phyloP scores from a whole-genome alignment of 2,888 invertebrate genomes.

The Drosophila dives region DNA sequence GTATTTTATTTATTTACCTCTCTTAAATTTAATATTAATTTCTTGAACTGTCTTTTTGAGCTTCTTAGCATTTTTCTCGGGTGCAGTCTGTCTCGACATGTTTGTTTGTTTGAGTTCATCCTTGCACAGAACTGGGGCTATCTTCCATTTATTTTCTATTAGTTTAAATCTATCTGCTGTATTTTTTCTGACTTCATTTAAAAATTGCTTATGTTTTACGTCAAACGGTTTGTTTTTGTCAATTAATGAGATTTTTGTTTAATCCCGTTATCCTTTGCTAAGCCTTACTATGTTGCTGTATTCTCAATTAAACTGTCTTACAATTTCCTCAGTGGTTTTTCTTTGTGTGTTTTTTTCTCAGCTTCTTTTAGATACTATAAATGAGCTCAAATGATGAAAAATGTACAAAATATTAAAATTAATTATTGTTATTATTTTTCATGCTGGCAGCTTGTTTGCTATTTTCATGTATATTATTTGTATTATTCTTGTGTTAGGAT shows the following conservation, averaged over 20 bases:
- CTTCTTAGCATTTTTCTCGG: slow-evolving; percentile 19
- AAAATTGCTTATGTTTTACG: slow-evolving; percentile 70
- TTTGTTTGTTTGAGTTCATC: slow-evolving; percentile 10
- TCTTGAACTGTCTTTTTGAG: slow-evolving; percentile 21
- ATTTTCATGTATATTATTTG: slow-evolving; percentile 33
- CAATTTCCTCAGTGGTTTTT: slow-evolving; percentile 20
- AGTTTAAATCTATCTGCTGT: slow-evolving; percentile 43
- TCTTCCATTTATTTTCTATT: slow-evolving; percentile 32
- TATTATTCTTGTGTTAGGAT: slow-evolving; percentile 51
- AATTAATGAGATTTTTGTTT: slow-evolving; percentile 42
- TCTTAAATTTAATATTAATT: slow-evolving; percentile 43
- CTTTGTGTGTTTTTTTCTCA: slow-evolving; percentile 16
- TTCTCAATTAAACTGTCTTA: slow-evolving; percentile 21
- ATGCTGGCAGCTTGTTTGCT: slow-evolving; percentile 75
- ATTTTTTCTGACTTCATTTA: slow-evolving; percentile 34
- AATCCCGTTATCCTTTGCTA: slow-evolving; percentile 53
- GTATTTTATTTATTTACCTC: slow-evolving; percentile 30
- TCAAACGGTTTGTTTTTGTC: slow-evolving; percentile 45
- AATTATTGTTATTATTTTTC: slow-evolving; percentile 74
- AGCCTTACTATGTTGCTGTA: slow-evolving; percentile 38
- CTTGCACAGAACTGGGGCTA: slow-evolving; percentile 22
- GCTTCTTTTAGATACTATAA: slow-evolving; percentile 40
- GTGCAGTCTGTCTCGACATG: slow-evolving; percentile 24
- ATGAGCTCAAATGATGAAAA: slow-evolving; percentile 65
- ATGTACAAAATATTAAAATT: slow-evolving; percentile 75